Conservation (phyloP, 2,797 vertebrate species). For the Gallinago nigripennis region DNA sequence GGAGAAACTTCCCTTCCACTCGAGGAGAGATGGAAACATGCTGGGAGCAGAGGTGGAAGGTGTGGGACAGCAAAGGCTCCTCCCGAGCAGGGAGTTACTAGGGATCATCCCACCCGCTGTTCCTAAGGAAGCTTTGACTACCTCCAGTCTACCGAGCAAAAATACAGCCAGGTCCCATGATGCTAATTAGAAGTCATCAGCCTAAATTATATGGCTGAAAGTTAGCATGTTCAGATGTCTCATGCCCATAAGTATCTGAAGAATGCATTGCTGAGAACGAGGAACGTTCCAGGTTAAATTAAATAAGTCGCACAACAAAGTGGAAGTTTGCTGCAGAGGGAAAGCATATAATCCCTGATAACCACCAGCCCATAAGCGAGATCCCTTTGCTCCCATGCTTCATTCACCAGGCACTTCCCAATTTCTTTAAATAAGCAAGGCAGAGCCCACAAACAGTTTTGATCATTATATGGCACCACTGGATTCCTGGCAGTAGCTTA, state of each 20-base stretch:
- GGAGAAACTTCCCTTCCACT: background rate
- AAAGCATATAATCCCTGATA: background rate
- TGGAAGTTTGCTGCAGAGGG: background rate
- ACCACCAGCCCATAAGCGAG: rapidly evolving
- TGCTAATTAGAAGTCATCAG: background rate
- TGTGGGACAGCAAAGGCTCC: background rate
- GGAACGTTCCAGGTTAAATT: background rate
- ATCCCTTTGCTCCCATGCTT: background rate
- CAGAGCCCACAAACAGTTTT: background rate
- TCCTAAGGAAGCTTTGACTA: background rate
- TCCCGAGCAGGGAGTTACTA: background rate
- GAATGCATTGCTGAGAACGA: background rate
- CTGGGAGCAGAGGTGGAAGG: background rate
- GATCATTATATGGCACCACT: rapidly evolving
- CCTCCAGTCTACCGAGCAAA: background rate
- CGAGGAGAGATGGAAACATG: background rate
- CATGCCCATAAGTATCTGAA: background rate
- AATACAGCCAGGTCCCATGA: background rate
- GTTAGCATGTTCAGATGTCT: background rate
- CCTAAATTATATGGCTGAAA: background rate
- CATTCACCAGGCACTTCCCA: background rate
- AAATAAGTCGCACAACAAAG: background rate
- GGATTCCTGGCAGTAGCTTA: background rate
- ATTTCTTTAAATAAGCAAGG: background rate
- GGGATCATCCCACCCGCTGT: rapidly evolving